Conservation (phyloP, 2,113 vertebrate genomes). For the Corythaeola cristata region DNA sequence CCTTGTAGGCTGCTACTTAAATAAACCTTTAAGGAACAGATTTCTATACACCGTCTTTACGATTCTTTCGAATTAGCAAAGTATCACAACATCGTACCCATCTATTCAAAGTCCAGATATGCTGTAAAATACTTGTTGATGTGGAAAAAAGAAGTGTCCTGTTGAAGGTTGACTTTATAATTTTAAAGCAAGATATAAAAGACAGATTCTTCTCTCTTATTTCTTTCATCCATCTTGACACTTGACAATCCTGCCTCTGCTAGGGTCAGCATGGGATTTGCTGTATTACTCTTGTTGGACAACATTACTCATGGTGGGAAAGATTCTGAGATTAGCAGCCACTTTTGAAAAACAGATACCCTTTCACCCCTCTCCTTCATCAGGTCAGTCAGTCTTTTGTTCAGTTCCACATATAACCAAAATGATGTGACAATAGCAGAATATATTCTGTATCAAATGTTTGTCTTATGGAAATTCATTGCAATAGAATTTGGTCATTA, state of each 20-base stretch:
- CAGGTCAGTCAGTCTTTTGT: background rate
- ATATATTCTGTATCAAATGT: background rate
- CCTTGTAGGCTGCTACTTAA: background rate
- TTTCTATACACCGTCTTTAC: background rate
- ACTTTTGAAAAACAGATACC: background rate
- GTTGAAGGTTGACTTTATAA: background rate
- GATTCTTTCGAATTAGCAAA: background rate
- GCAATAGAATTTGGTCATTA: background rate
- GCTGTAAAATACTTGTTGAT: background rate
- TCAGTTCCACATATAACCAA: background rate
- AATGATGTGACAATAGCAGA: background rate
- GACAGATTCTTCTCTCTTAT: background rate
- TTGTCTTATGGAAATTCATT: background rate
- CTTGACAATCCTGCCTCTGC: background rate
- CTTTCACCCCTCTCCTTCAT: background rate
- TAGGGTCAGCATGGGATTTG: background rate
- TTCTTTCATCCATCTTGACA: background rate
- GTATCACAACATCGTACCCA: background rate
- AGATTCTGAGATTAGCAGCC: background rate
- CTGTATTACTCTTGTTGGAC: background rate
- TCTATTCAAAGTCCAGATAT: background rate
- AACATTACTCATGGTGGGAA: background rate
- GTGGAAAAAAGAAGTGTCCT: background rate
- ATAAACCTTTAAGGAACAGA: background rate
- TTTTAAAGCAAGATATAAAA: constrained; percentile 3